These are phyloP conservation scores for Heliconius melpomene DNA, from an alignment of 1,140 invertebrate genomes.

Conservation along the genomic window DNA sequence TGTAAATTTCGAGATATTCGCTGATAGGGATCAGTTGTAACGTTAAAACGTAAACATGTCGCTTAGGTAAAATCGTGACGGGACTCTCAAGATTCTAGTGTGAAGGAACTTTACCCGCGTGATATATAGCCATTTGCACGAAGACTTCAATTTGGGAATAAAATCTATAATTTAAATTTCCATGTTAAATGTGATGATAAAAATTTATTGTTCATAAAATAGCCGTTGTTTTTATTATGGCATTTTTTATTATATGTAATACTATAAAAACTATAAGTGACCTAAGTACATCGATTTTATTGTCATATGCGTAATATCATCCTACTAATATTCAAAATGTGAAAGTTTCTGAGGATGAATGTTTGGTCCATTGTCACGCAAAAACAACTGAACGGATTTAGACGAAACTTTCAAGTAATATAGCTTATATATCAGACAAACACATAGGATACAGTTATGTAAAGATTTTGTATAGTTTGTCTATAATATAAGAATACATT, in stretches of 20 bases:
- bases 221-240: not conserved
- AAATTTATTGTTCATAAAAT: not conserved
- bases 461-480: too few relatives aligned
- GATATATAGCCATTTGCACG: not conserved
- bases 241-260: not conserved
- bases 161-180: not conserved
- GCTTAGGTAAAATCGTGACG: conserved; percentile 39
- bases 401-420: too few relatives aligned
- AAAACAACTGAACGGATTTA: too few relatives aligned
- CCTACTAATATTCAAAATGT: too few relatives aligned
- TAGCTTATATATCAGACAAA: too few relatives aligned
- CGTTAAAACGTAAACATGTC: conserved; percentile 36
- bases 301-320: not conserved
- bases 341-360: too few relatives aligned
- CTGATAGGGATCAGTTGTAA: conserved; percentile 24
- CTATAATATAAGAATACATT: too few relatives aligned
- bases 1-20: conserved; percentile 8
- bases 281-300: not conserved
- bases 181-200: not conserved
- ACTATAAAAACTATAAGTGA: not conserved
- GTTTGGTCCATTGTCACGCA: too few relatives aligned
- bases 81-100: conserved; percentile 26
- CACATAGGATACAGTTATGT: too few relatives aligned
- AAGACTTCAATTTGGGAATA: not conserved
- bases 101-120: conserved; percentile 16